Percentiles rank a stretch among this genome's conserved stretches.
These are phyloP conservation scores for Montifringilla adamsi DNA, from an alignment of 2,113 vertebrate genomes.

Conservation along the genomic window DNA sequence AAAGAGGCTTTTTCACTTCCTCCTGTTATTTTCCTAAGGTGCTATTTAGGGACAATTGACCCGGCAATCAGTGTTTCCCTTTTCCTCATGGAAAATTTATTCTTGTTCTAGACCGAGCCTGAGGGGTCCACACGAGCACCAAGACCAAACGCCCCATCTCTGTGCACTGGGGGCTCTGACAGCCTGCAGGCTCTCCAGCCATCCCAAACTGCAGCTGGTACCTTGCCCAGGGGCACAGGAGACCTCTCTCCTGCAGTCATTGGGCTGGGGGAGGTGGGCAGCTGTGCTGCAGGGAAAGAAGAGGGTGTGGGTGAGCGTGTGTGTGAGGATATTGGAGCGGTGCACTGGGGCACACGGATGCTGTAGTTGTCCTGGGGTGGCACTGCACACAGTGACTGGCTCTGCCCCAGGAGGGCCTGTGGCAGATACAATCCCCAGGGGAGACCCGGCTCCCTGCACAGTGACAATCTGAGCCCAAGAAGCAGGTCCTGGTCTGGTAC, in stretches of 20 bases:
- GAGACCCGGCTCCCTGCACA: neutral
- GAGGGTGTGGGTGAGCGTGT: neutral
- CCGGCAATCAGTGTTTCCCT: rapidly evolving
- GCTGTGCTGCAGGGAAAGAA: neutral
- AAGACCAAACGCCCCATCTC: neutral
- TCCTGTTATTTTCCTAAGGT: neutral
- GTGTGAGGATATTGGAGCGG: neutral
- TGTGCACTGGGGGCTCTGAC: neutral
- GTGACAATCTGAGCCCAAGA: constrained; percentile 26
- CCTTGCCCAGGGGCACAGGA: neutral
- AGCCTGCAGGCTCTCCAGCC: neutral
- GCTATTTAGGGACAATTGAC: neutral
- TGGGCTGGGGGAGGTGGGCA: neutral
- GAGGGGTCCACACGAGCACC: neutral
- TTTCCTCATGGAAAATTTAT: neutral
- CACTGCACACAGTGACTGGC: neutral
- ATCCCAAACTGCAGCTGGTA: neutral
- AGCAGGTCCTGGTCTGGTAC: constrained; percentile 14
- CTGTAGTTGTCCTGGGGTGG: neutral
- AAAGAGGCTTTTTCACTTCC: neutral
- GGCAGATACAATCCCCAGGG: neutral
- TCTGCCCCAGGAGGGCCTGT: neutral
- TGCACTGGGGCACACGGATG: neutral
- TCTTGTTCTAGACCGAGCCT: neutral
- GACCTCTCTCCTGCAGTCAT: neutral